Conservation (phyloP, 2,113 vertebrate genomes). For the Murina feae region DNA sequence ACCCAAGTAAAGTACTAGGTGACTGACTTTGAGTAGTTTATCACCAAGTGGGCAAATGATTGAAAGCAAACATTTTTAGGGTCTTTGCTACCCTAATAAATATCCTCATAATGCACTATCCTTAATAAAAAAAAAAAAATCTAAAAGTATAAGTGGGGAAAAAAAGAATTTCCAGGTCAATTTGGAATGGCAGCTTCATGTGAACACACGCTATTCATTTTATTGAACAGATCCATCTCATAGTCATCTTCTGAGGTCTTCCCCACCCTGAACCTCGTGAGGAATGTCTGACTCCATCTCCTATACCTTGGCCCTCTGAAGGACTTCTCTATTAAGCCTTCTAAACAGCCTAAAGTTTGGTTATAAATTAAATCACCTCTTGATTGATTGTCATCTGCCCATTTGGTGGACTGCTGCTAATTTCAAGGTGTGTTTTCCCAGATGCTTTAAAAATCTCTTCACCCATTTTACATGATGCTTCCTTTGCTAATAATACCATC, state of each 20-base stretch:
- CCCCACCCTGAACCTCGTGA: not conserved
- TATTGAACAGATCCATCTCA: not conserved
- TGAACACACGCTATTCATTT: not conserved
- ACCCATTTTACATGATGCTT: not conserved
- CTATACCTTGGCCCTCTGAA: not conserved
- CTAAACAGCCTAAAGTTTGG: not conserved
- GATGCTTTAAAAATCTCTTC: not conserved
- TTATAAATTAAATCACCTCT: not conserved
- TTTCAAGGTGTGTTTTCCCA: not conserved
- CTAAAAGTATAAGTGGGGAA: not conserved
- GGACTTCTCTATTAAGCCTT: not conserved
- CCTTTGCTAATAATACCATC: not conserved
- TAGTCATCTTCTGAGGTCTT: not conserved
- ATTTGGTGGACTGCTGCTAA: not conserved
- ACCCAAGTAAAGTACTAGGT: not conserved
- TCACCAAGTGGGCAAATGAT: not conserved
- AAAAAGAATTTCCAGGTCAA: not conserved
- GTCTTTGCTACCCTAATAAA: not conserved
- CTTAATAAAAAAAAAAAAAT: not conserved
- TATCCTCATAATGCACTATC: not conserved
- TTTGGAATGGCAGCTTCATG: not conserved
- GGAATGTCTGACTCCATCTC: not conserved
- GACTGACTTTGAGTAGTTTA: not conserved
- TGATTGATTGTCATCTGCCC: not conserved
- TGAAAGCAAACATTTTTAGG: not conserved